Evolutionary conservation across 2,888 invertebrate genomes (phyloP), one percentile per base, ranked within the genome.

Genomic region (Tillus elongatus): DNA sequence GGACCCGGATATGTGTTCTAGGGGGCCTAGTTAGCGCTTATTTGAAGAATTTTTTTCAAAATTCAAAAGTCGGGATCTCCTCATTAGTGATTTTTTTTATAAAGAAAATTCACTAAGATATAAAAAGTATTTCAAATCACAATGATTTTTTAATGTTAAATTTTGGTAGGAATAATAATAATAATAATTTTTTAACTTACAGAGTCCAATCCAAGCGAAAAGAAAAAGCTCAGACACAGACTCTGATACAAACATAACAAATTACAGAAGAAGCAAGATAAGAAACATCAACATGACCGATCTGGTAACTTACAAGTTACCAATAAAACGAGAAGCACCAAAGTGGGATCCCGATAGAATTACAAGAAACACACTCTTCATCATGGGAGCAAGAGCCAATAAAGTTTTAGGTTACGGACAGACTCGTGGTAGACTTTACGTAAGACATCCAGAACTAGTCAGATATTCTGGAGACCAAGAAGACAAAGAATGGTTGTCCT

Each of bases 401-500:
- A 79, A 79, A 64, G 78, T 78, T 10, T 64, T 86, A 35, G 86
- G 85, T 1, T 71, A 82, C 47, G 83, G 83, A 6, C 79, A 81
- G 50, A 80, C 83, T 1, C 69, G 84, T 45, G 84, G 85, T 1
- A 70, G 84, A 3, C 61, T 85, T 8, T 85, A 84, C 54, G 78
- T 82, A 2, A 75, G 84, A 54, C 86, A 86, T 63, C 79, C 85
- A 3, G 82, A 82, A 30, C 57, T 86, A 30, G 75, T 84, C 34
- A 49, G 82, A 56, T 87, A 86, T 61, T 79, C 80, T 13, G 83
- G 84, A 3, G 87, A 87, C 54, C 77, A 78, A 35, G 80, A 82
- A 43, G 87, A 87, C 56, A 84, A 85, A 56, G 82, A 83, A 54
- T 86, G 85, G 85, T 70, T 87, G 34, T 76, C 80, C 29, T 79